A percentile compares a stretch with the other conserved stretches of the same genome.
Conservation (phyloP, 2,797 vertebrate species). For the Pipistrellus pipistrellus region DNA sequence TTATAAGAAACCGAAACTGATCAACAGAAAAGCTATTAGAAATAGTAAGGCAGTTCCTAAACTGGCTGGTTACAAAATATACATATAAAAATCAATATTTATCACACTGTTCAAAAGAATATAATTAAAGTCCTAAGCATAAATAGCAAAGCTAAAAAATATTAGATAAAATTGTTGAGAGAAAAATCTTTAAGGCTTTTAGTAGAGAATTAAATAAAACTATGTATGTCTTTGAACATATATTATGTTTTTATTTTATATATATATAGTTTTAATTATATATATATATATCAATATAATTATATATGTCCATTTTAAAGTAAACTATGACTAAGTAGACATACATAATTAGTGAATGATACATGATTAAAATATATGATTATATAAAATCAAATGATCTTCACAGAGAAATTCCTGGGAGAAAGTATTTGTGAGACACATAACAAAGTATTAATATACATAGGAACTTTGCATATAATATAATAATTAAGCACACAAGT, state of each 20-base stretch:
- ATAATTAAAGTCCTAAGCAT: background rate
- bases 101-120: background rate
- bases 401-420: background rate
- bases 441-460: background rate
- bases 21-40: background rate
- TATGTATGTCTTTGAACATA: background rate
- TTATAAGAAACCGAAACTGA: background rate
- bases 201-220: background rate
- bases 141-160: background rate
- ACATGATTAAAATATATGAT: background rate
- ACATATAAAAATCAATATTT: constrained; percentile 13
- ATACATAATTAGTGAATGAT: background rate
- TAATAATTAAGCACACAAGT: background rate
- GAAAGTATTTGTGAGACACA: background rate
- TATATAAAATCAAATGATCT: background rate
- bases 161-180: background rate
- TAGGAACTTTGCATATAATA: background rate
- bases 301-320: background rate
- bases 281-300: background rate
- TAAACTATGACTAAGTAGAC: background rate
- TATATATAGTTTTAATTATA: no score
- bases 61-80: background rate
- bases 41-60: background rate
- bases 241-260: background rate
- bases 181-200: background rate